Conservation (phyloP, 2,797 vertebrate genomes). For the Characodon lateralis region DNA sequence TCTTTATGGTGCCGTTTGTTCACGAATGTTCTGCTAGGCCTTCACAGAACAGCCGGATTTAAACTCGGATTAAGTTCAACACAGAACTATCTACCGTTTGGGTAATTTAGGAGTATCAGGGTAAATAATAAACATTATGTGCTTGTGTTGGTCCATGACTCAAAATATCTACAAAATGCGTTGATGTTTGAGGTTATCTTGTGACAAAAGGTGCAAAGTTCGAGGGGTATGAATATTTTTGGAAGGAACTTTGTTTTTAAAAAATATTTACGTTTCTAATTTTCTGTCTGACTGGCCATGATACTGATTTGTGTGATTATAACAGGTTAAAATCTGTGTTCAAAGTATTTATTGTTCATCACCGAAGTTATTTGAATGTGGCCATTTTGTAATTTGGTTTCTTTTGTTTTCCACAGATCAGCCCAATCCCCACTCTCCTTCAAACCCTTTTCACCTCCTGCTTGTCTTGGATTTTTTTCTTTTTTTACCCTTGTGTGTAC, state of each 20-base stretch:
- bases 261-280: not conserved
- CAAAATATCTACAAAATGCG: not conserved
- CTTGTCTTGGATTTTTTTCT: conserved; percentile 40
- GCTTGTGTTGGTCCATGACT: not conserved
- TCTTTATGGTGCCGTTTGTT: too few relatives aligned
- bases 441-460: conserved; percentile 53
- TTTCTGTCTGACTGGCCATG: not conserved
- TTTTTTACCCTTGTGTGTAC: conserved; percentile 78
- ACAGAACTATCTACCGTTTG: too few relatives aligned
- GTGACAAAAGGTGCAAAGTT: too few relatives aligned
- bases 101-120: too few relatives aligned
- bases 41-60: too few relatives aligned
- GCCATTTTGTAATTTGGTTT: not conserved
- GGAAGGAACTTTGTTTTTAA: not conserved
- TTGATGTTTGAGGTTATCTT: not conserved
- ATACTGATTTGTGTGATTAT: too few relatives aligned
- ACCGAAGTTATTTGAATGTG: too few relatives aligned
- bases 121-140: too few relatives aligned
- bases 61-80: too few relatives aligned
- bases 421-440: conserved; percentile 62
- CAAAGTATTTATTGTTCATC: not conserved
- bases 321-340: too few relatives aligned
- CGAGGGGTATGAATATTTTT: too few relatives aligned
- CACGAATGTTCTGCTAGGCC: too few relatives aligned
- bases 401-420: conserved; percentile 55